Percentiles rank a stretch among this genome's conserved stretches.
Evolutionary conservation across 2,888 invertebrate species (phyloP).

Genomic region (Epinotia ramella): DNA sequence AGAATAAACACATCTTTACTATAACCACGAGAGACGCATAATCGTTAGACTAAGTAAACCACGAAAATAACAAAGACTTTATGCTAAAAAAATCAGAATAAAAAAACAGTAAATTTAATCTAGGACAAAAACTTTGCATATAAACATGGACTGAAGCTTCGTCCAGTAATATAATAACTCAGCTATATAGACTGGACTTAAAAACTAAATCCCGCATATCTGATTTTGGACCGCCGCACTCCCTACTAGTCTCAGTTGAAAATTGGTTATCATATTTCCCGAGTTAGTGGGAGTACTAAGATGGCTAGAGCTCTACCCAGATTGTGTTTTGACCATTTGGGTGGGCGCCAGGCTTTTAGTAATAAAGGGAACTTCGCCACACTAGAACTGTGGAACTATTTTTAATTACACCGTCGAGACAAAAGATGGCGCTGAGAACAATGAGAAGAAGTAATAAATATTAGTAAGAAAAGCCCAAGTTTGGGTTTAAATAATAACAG

Average conservation of each 20-base stretch:
- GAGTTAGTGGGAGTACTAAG: conserved; percentile 4
- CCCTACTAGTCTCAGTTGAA: not conserved
- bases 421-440: conserved; percentile 25
- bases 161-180: not conserved
- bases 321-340: conserved; percentile 46
- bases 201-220: conserved; percentile 21
- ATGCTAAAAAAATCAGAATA: not conserved
- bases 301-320: conserved; percentile 21
- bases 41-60: not conserved
- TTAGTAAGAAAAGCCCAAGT: conserved; percentile 4
- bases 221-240: conserved; percentile 14
- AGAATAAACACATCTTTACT: not conserved
- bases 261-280: conserved; percentile 13
- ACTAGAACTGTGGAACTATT: conserved; percentile 25
- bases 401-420: conserved; percentile 29
- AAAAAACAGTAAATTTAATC: not conserved
- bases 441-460: conserved; percentile 22
- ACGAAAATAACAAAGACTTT: not conserved
- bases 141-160: not conserved
- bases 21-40: not conserved
- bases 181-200: conserved; percentile 5
- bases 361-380: conserved; percentile 36
- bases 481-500: not conserved
- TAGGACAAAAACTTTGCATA: not conserved
- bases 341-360: conserved; percentile 35